phyloP scores from a whole-genome alignment of 2,888 invertebrate species.

The Pandemis corylana region DNA sequence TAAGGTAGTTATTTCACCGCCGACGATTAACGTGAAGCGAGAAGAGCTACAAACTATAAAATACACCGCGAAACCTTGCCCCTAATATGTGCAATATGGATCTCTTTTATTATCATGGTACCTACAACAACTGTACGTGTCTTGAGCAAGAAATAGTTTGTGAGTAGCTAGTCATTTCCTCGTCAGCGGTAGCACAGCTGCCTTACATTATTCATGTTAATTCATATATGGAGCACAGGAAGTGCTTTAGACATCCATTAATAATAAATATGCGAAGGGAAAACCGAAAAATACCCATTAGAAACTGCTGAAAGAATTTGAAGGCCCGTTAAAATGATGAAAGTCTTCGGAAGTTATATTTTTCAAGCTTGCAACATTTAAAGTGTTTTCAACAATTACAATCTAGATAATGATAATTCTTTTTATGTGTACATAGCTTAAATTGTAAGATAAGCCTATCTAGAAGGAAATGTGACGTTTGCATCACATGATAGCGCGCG shows the following conservation, averaged over 20 bases:
- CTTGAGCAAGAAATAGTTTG: too few species aligned
- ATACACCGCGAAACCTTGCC: too few species aligned
- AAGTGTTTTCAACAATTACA: background rate
- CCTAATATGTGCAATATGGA: too few species aligned
- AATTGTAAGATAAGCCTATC: constrained; percentile 35
- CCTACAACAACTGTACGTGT: too few species aligned
- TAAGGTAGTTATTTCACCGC: background rate
- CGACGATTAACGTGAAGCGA: too few species aligned
- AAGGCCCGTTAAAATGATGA: background rate
- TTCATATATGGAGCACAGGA: background rate
- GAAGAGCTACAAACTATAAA: too few species aligned
- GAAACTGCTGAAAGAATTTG: background rate
- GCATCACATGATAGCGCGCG: constrained; percentile 24
- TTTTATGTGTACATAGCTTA: constrained; percentile 29
- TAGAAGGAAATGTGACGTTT: constrained; percentile 37
- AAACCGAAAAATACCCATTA: background rate
- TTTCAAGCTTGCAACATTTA: background rate
- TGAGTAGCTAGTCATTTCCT: too few species aligned
- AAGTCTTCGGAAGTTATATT: background rate
- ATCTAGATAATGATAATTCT: constrained; percentile 27
- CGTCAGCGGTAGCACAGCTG: too few species aligned
- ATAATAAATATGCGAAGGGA: background rate
- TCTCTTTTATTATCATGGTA: too few species aligned
- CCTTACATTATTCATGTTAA: background rate
- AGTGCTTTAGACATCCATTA: background rate